Evolutionary conservation across 2,888 invertebrate species (phyloP).

Genomic region (Callyntrura guangdongensis): DNA sequence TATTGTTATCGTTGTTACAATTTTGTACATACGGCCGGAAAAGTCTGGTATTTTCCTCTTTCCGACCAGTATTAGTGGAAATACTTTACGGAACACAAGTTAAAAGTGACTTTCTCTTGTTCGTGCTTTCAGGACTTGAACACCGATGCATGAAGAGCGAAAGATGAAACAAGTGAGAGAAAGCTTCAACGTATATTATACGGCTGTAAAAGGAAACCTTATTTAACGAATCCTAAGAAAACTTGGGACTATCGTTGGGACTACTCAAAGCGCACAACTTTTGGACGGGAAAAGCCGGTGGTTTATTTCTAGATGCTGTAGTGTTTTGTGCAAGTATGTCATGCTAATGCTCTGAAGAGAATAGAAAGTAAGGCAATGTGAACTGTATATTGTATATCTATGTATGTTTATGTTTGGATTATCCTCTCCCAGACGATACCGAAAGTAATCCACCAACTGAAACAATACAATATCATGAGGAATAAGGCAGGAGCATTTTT

Average conservation of each 20-base stretch:
- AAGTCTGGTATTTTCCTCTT: slow-evolving; percentile 49
- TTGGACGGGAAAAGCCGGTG: not conserved
- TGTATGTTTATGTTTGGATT: too few species aligned
- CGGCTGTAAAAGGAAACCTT: not conserved
- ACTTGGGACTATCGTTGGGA: not conserved
- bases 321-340: not conserved
- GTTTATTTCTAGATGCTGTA: not conserved
- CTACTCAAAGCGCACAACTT: not conserved
- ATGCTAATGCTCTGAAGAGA: not conserved
- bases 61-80: not conserved
- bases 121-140: not conserved
- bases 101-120: slow-evolving; percentile 40
- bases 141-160: not conserved
- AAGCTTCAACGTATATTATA: not conserved
- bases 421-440: too few species aligned
- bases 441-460: too few species aligned
- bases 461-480: too few species aligned
- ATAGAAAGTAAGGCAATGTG: too few species aligned
- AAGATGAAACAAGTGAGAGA: not conserved
- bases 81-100: not conserved
- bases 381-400: too few species aligned
- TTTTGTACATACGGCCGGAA: not conserved
- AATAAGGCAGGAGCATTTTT: too few species aligned
- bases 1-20: not conserved
- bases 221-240: not conserved